A percentile compares a stretch with the other conserved stretches of the same genome.
Conservation (phyloP, 1,140 invertebrate species). For the Chlorops oryzae region DNA sequence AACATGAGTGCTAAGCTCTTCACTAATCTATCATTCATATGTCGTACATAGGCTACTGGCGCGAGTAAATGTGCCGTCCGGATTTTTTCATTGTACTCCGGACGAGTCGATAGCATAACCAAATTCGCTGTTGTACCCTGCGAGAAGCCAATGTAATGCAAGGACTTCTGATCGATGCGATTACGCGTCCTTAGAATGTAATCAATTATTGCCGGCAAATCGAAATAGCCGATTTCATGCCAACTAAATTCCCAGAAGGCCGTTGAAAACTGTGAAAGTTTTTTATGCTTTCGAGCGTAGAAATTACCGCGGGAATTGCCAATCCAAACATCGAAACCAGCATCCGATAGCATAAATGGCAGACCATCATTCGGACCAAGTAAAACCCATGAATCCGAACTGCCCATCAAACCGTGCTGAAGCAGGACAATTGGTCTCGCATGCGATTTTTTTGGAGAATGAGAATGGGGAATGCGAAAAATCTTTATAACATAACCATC, state of each 20-base stretch:
- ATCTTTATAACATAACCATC: conserved; percentile 52
- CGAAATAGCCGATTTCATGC: conserved; percentile 57
- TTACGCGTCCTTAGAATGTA: conserved; percentile 54
- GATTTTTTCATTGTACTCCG: conserved; percentile 57
- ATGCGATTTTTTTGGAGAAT: conserved; percentile 5
- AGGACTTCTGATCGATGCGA: conserved; percentile 44
- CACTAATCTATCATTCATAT: conserved; percentile 36
- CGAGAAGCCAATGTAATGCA: conserved; percentile 62
- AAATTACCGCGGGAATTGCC: conserved; percentile 61
- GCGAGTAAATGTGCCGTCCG: conserved; percentile 53
- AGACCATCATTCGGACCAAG: conserved; percentile 56
- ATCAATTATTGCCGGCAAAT: conserved; percentile 55
- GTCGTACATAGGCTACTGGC: conserved; percentile 52
- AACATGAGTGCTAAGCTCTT: conserved; percentile 26
- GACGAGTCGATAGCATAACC: conserved; percentile 49
- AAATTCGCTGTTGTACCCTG: conserved; percentile 55
- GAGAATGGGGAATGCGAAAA: conserved; percentile 47
- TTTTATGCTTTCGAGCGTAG: conserved; percentile 54
- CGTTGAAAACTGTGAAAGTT: conserved; percentile 26
- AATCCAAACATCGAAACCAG: conserved; percentile 63
- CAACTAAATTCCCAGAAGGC: conserved; percentile 50
- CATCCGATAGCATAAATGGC: conserved; percentile 59
- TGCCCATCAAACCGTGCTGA: conserved; percentile 63
- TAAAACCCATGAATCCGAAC: conserved; percentile 61
- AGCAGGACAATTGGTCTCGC: conserved; percentile 39